phyloP scores from a whole-genome alignment of 2,888 invertebrate genomes.

The Sinodicranocentrus sp. region DNA sequence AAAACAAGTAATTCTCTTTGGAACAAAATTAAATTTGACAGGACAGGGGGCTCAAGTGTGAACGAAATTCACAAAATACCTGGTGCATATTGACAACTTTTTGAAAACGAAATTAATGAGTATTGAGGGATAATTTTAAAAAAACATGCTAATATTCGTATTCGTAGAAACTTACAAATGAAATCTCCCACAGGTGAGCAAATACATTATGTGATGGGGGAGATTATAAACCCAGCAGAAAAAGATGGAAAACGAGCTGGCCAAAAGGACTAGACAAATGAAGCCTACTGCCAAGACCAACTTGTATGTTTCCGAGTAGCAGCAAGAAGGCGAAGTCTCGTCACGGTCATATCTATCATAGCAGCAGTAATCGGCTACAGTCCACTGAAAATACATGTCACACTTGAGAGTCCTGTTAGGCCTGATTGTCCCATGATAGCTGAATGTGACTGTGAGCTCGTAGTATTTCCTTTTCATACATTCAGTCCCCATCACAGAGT shows the following conservation, averaged over 20 bases:
- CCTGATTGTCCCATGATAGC: conserved; percentile 6
- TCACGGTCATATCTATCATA: conserved; percentile 71
- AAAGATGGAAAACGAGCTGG: conserved; percentile 68
- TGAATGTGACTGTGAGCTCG: conserved; percentile 30
- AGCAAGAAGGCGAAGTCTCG: conserved; percentile 71
- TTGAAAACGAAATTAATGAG: too few species aligned
- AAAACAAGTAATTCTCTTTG: too few species aligned
- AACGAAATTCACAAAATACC: too few species aligned
- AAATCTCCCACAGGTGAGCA: conserved; percentile 72
- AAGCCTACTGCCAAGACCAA: conserved; percentile 74
- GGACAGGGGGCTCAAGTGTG: too few species aligned
- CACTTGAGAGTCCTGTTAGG: conserved; percentile 72
- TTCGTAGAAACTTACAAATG: conserved; percentile 69
- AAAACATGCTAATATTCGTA: conserved; percentile 13
- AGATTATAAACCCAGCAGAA: conserved; percentile 74
- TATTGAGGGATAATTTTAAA: too few species aligned
- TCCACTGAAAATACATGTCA: conserved; percentile 73
- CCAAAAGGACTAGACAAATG: conserved; percentile 70
- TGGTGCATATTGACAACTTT: too few species aligned
- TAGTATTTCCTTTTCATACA: conserved; percentile 60
- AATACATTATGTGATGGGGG: conserved; percentile 71
- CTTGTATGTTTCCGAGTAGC: conserved; percentile 74
- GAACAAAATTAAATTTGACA: too few species aligned
- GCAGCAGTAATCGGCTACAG: conserved; percentile 72
- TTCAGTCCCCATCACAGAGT: conserved; percentile 37